phyloP scores from a whole-genome alignment of 2,888 invertebrate genomes.

The Neuroscelio doddi region DNA sequence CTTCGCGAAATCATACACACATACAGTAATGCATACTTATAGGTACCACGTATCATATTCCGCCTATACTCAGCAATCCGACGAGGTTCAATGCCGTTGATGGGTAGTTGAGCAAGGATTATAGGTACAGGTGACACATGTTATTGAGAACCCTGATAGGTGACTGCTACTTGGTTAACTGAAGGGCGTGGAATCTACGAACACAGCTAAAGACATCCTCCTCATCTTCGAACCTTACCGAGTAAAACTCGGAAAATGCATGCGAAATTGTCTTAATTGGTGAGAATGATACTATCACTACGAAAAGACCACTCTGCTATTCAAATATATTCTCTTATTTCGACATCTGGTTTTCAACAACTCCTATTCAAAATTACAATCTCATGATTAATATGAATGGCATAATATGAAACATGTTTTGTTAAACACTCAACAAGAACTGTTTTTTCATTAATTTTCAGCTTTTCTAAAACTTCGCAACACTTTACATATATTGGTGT shows the following conservation, averaged over 20 bases:
- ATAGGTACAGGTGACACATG: constrained; percentile 64
- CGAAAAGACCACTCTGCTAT: constrained; percentile 18
- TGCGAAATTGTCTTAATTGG: constrained; percentile 44
- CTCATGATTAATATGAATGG: no score
- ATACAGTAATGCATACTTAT: constrained; percentile 22
- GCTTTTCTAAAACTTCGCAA: no score
- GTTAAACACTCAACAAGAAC: no score
- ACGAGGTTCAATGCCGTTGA: constrained; percentile 65
- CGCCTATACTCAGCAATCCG: constrained; percentile 64
- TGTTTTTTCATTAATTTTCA: no score
- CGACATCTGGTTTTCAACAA: no score
- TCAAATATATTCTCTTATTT: no score
- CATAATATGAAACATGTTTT: no score
- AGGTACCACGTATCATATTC: constrained; percentile 49
- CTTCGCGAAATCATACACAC: constrained; percentile 63
- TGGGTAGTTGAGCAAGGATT: constrained; percentile 70
- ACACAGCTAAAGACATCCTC: constrained; percentile 23
- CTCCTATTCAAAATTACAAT: no score
- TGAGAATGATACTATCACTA: constrained; percentile 25
- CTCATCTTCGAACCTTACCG: constrained; percentile 15
- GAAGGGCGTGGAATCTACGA: constrained; percentile 33
- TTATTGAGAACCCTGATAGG: constrained; percentile 41
- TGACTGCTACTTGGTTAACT: constrained; percentile 43
- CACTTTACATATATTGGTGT: no score
- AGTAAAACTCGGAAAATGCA: constrained; percentile 17